phyloP scores from a whole-genome alignment of 2,797 vertebrate species.

The Miichthys miiuy region DNA sequence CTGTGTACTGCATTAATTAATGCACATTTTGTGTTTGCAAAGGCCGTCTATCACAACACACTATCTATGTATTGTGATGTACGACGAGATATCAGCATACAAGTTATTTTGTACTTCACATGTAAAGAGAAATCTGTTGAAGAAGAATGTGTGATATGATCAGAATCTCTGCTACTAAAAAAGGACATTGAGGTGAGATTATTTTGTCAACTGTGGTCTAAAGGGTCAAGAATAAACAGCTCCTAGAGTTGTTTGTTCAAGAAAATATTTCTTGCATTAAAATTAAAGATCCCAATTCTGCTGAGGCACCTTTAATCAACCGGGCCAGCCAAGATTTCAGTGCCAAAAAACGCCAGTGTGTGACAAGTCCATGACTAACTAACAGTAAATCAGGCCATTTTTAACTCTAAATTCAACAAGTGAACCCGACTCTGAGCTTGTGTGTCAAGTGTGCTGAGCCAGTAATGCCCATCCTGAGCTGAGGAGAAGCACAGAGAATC shows the following conservation, averaged over 20 bases:
- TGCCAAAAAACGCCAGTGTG: conserved; percentile 16
- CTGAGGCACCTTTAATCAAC: conserved; percentile 30
- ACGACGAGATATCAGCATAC: neutral
- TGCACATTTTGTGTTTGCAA: neutral
- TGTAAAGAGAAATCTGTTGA: neutral
- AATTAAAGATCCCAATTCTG: conserved; percentile 35
- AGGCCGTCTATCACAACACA: neutral
- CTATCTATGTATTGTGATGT: neutral
- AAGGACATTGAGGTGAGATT: conserved; percentile 9
- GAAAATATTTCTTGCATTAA: conserved; percentile 13
- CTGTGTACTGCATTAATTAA: neutral
- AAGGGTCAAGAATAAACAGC: neutral
- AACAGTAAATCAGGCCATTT: conserved; percentile 51
- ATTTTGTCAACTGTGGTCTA: neutral
- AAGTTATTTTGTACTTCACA: neutral
- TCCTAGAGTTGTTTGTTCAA: conserved; percentile 1
- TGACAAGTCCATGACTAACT: conserved; percentile 33
- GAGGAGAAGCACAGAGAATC: conserved; percentile 52
- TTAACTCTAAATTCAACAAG: conserved; percentile 63
- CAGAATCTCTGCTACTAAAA: neutral
- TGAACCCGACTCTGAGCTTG: conserved; percentile 43
- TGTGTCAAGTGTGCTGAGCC: conserved; percentile 62
- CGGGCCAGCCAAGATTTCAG: conserved; percentile 1
- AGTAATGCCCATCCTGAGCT: conserved; percentile 65
- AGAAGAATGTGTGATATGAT: neutral